Evolutionary conservation across 2,888 invertebrate species (phyloP), one percentile per base, ranked within the genome.

Genomic region (Aspidiotus rigidus): DNA sequence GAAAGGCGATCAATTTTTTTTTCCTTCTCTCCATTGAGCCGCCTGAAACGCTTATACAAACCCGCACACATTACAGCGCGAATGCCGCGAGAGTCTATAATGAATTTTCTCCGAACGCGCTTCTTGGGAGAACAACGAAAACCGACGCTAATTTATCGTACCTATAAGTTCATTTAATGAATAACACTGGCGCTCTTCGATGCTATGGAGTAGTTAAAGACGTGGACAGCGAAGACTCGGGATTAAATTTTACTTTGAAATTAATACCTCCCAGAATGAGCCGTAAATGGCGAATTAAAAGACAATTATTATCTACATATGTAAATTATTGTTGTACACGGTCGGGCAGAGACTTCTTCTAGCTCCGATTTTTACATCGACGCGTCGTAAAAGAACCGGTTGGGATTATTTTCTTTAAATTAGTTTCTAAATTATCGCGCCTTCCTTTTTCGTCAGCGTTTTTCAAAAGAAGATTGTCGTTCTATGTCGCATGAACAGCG

Each of bases 211-310:
- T 9, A 56, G 16, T 16, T 10, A 56, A 56, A 56, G 17, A 56
- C 10, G 28, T 28, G 28, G 28, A 28, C 28, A 28, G 16, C 56
- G 15, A n/a, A 11, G 56, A 56, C 56, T n/a, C 10, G 10, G 17
- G 59, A 66, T 66, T 66, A 59, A 66, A 66, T 66, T 66, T 44
- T 66, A 66, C 66, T 66, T 66, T 67, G 67, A 67, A 67, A 67
- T 67, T 67, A 67, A 67, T 67, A 67, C 67, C 67, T 67, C 67
- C 67, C 67, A 67, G 67, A 67, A 67, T 60, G 67, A 67, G 67
- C 67, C 39, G 60, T 67, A 67, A 67, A 67, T 59, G 67, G 60
- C 67, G 59, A 67, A 67, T 67, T 67, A 67, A 60, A 59, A 59
- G 60, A 67, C 67, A 67, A 67, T 67, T 49, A 55, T 56, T 56